phyloP scores from a whole-genome alignment of 2,888 invertebrate species.

The Flexamia atlantica region DNA sequence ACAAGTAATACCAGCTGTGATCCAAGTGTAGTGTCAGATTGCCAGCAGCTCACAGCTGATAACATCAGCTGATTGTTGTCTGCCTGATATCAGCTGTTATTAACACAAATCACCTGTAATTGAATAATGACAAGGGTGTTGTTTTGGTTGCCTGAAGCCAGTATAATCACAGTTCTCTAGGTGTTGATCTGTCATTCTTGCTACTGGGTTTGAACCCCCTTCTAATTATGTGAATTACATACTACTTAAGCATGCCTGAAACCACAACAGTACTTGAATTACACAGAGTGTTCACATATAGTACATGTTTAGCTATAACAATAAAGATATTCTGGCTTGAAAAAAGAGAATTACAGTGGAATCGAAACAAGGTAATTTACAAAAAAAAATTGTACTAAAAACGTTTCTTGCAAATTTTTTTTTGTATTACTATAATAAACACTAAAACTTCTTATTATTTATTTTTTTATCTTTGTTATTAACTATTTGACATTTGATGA shows the following conservation, averaged over 20 bases:
- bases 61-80: not conserved
- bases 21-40: not conserved
- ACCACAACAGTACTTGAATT: no score
- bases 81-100: conserved; percentile 8
- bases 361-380: no score
- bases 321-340: no score
- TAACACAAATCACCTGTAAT: not conserved
- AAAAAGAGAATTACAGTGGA: no score
- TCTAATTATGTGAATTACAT: not conserved
- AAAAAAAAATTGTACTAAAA: no score
- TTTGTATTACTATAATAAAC: no score
- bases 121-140: conserved; percentile 27
- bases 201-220: not conserved
- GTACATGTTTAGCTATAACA: no score
- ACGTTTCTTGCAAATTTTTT: no score
- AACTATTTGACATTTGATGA: no score
- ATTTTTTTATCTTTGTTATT: no score
- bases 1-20: conserved; percentile 4
- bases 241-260: not conserved
- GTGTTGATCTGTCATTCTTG: not conserved
- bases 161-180: not conserved
- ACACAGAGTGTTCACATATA: no score
- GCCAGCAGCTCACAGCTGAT: conserved; percentile 8
- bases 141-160: not conserved
- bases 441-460: no score